A percentile compares a stretch with the other conserved stretches of the same genome.
These are phyloP conservation scores for Mercenaria mercenaria DNA, from an alignment of 1,140 invertebrate species.

Conservation along the genomic window DNA sequence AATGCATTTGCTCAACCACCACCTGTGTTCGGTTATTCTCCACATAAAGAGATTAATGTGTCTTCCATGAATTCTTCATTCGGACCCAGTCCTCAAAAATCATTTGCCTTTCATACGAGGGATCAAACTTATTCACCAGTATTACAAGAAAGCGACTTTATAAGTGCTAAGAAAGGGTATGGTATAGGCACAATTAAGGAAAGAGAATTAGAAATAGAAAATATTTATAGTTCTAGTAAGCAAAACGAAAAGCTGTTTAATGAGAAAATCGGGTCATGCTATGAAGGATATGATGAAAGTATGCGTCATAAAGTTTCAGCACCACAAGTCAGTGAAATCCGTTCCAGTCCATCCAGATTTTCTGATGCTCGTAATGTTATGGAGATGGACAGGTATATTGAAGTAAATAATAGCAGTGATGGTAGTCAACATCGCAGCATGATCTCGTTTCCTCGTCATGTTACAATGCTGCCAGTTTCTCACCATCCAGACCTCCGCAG, in stretches of 20 bases:
- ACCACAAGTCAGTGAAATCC: not conserved
- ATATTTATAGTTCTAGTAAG: not conserved
- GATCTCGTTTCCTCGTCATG: constrained; percentile 40
- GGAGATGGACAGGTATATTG: constrained; percentile 28
- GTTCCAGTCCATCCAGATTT: constrained; percentile 32
- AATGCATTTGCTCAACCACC: constrained; percentile 21
- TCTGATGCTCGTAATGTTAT: not conserved
- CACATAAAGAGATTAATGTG: constrained; percentile 26
- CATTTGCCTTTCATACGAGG: not conserved
- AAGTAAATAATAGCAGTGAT: not conserved
- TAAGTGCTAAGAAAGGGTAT: not conserved
- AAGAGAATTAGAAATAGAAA: not conserved
- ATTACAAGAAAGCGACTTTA: not conserved
- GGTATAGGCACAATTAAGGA: not conserved
- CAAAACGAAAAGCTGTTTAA: not conserved
- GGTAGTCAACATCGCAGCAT: not conserved
- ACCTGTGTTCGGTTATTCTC: constrained; percentile 6
- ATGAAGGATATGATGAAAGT: not conserved
- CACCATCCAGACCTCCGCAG: not conserved
- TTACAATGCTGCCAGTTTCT: not conserved
- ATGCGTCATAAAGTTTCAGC: not conserved
- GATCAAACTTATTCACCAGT: not conserved
- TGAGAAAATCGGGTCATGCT: not conserved
- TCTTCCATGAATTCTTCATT: not conserved
- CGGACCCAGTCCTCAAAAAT: not conserved